Conservation (phyloP, 2,888 invertebrate genomes). For the Eilema griseolum region DNA sequence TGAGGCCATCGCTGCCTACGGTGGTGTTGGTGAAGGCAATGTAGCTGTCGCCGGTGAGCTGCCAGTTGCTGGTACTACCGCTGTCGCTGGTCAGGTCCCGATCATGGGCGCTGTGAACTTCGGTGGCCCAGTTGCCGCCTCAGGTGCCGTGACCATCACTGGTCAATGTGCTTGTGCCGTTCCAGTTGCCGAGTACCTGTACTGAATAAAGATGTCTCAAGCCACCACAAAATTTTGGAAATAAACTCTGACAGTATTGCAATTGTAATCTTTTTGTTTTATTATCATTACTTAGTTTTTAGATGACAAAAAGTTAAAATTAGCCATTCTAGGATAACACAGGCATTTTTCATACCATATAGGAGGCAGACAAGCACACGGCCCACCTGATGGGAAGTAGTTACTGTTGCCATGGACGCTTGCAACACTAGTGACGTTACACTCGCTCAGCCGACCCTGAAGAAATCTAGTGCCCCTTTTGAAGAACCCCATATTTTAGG, state of each 20-base stretch:
- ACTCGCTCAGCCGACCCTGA: no score
- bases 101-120: conserved; percentile 27
- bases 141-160: conserved; percentile 62
- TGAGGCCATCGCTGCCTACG: neutral
- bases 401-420: no score
- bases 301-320: neutral
- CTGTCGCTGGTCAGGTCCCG: conserved; percentile 18
- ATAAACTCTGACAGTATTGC: neutral
- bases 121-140: conserved; percentile 22
- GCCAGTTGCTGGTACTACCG: conserved; percentile 15
- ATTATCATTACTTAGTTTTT: neutral
- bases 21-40: conserved; percentile 18
- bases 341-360: neutral
- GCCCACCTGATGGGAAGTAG: no score
- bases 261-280: neutral
- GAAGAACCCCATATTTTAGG: no score
- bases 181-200: neutral
- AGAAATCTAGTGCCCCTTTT: no score
- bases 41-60: conserved; percentile 18
- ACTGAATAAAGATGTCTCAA: neutral
- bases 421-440: no score
- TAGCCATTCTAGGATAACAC: neutral
- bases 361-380: no score
- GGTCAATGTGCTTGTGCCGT: conserved; percentile 40
- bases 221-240: neutral